Base-by-base conservation (phyloP, 2,113 vertebrate genomes). In the Eretmodus cyanostictus region DNA sequence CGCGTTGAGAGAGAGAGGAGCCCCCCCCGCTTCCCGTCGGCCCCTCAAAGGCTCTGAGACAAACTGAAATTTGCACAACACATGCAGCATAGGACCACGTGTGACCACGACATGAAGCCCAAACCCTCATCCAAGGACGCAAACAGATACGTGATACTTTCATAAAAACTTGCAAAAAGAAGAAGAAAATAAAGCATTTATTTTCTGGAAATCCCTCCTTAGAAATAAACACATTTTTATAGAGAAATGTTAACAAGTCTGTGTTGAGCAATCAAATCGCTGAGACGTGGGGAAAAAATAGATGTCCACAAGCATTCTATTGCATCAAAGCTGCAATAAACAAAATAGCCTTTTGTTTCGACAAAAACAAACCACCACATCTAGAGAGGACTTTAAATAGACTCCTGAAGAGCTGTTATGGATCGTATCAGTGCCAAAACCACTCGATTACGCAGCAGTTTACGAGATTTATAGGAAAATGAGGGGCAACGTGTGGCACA, bases 11-110 rank as follows among this genome's bases (percentile, higher is more conserved):
- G 92, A 63, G 61, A 66, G 34, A 19, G 59, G 61, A 36, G 61
- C 8, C 27, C 9, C 34, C 17, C 16, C 17, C 61, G 1, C 61
- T 5, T 8, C 19, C 80, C n/a, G 91, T 96, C 94, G 91, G 95
- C 86, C 89, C 89, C 91, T 95, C 95, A 96, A 95, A 96, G 92
- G 83, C 89, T 87, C 85, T 7, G 87, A 49, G 76, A 84, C 76
- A 81, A 51, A 83, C 63, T 63, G 78, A n/a, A 24, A 87, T 51
- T 40, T 87, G 45, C 61, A 59, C 55, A 24, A 49, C 81, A 84
- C 84, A 88, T n/a, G 6, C 68, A 81, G 66, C 63, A 45, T 19
- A 66, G 13, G 51, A 84, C 82, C 45, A 63, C 5, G 76, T 27
- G 57, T 51, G 53, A 84, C 55, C 45, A 63, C 6, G 55, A 85